A percentile compares a stretch with the other conserved stretches of the same genome.
These are phyloP conservation scores for Patiria pectinifera DNA, from an alignment of 53 echinoderm and acorn worm genomes.

Conservation along the genomic window DNA sequence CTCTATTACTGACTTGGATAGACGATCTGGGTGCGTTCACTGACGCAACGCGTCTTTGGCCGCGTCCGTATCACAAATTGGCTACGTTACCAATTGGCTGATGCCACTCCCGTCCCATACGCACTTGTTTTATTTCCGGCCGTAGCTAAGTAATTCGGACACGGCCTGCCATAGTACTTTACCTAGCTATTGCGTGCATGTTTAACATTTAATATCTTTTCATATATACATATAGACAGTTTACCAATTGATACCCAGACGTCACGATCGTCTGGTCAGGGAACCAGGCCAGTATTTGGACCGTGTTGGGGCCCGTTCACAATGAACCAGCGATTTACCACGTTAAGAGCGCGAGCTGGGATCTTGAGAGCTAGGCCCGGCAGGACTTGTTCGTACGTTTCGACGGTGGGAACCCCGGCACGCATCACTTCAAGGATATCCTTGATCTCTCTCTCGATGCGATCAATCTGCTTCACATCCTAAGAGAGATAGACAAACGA, in stretches of 20 bases:
- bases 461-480: slow-evolving; percentile 12
- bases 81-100: too few relatives aligned
- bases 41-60: background rate
- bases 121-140: too few relatives aligned
- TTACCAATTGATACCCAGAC: background rate
- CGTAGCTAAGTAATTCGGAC: too few relatives aligned
- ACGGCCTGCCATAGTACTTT: too few relatives aligned
- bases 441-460: background rate
- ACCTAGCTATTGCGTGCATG: too few relatives aligned
- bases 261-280: background rate
- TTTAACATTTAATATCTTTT: too few relatives aligned
- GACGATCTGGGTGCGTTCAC: background rate
- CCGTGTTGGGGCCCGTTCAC: too few relatives aligned
- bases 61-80: too few relatives aligned
- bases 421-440: background rate
- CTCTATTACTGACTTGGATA: background rate
- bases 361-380: slow-evolving; percentile 24
- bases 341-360: background rate
- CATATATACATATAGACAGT: background rate
- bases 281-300: background rate
- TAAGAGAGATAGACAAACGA: background rate
- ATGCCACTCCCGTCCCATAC: too few relatives aligned
- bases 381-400: background rate
- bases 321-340: slow-evolving; percentile 2
- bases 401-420: background rate